Evolutionary conservation across 2,797 vertebrate genomes (phyloP).

Genomic region (Mus spretus): DNA sequence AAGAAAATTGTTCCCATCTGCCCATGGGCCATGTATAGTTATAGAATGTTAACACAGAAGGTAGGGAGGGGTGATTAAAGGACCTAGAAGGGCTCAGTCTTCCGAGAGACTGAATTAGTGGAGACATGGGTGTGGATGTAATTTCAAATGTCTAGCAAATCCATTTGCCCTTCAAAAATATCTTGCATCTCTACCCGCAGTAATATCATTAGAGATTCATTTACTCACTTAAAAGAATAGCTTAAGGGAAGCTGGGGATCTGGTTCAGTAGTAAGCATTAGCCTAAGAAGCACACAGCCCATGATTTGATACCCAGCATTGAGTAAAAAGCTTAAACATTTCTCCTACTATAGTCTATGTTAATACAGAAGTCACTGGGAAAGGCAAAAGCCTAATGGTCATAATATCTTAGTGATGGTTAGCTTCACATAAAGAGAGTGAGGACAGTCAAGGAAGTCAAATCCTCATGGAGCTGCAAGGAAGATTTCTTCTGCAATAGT

Average conservation of each 20-base stretch:
- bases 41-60: slow-evolving; percentile 44
- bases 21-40: slow-evolving; percentile 4
- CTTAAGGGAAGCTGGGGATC: neutral
- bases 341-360: neutral
- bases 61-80: neutral
- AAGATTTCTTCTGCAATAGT: neutral
- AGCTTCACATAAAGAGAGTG: neutral
- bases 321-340: slow-evolving; percentile 17
- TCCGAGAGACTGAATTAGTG: slow-evolving; percentile 21
- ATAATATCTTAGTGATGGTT: slow-evolving; percentile 1
- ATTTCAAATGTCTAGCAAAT: slow-evolving; percentile 59
- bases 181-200: slow-evolving; percentile 36
- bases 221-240: slow-evolving; percentile 56
- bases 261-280: neutral
- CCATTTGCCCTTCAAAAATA: slow-evolving; percentile 19
- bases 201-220: slow-evolving; percentile 54
- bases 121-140: slow-evolving; percentile 6
- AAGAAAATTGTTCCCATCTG: slow-evolving; percentile 66
- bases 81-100: slow-evolving; percentile 11
- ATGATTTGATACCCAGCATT: neutral
- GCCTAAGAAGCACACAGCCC: neutral
- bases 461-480: neutral
- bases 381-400: slow-evolving; percentile 3
- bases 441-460: neutral
- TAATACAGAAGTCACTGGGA: neutral